These are phyloP conservation scores for Corbicula japonica DNA, from an alignment of 2,888 invertebrate genomes.

Conservation along the genomic window DNA sequence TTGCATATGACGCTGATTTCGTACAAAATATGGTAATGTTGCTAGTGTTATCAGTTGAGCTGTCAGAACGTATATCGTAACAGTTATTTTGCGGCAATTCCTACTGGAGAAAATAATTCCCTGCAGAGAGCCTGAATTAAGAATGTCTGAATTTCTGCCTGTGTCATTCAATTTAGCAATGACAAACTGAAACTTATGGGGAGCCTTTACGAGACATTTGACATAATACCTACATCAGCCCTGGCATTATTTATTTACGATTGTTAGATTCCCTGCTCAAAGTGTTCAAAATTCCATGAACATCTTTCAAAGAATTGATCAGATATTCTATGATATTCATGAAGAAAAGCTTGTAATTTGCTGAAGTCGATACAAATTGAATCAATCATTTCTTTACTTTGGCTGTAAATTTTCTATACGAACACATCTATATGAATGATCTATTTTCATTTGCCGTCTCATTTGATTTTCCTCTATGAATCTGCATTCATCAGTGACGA, in stretches of 20 bases:
- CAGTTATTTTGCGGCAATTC: slow-evolving; percentile 15
- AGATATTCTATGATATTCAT: slow-evolving; percentile 17
- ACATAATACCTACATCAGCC: slow-evolving; percentile 13
- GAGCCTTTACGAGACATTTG: background rate
- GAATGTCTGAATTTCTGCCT: background rate
- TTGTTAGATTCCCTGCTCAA: background rate
- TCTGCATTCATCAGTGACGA: slow-evolving; percentile 47
- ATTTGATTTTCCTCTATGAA: slow-evolving; percentile 58
- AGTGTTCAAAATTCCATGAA: slow-evolving; percentile 34
- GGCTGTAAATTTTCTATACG: slow-evolving; percentile 62
- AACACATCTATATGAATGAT: slow-evolving; percentile 62
- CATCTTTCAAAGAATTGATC: slow-evolving; percentile 35
- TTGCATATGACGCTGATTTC: background rate
- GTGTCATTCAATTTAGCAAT: slow-evolving; percentile 10
- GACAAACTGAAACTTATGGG: background rate
- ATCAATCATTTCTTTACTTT: slow-evolving; percentile 55
- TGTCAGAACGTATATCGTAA: slow-evolving; percentile 35
- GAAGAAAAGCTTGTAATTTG: slow-evolving; percentile 41
- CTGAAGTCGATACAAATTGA: slow-evolving; percentile 63
- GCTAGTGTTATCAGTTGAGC: slow-evolving; percentile 17
- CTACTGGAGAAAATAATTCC: slow-evolving; percentile 19
- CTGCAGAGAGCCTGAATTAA: slow-evolving; percentile 4
- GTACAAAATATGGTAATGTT: slow-evolving; percentile 31
- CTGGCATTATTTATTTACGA: background rate
- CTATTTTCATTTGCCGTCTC: slow-evolving; percentile 63